Evolutionary conservation across 2,888 invertebrate species (phyloP), one percentile per base, ranked within the genome.

Genomic region (Cenopis cana): DNA sequence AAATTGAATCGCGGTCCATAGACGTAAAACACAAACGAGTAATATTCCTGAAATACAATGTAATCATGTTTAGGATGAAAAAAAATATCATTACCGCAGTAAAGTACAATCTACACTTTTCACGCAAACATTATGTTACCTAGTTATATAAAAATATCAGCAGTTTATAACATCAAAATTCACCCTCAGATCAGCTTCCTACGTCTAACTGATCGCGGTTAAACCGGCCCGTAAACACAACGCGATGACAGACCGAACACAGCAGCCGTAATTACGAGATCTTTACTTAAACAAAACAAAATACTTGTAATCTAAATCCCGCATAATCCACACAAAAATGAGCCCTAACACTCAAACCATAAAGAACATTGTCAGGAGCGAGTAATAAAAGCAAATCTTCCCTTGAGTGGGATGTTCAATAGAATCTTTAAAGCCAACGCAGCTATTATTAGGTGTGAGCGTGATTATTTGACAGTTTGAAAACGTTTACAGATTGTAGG

Each of bases 401-500:
- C 69, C 76, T 79, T 78, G 74, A 85, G 81, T 82, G 83, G 84
- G 81, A 83, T 86, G 76, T 83, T 87, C 85, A 89, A 89, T 89
- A 89, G 89, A 85, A 89, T 88, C 88, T 90, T 88, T 87, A 86
- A 87, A 89, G 84, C 85, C 76, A 84, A 89, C 86, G 84, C 85
- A 84, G 87, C 91, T 92, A 92, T 92, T 91, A 93, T 93, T 90
- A 86, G 91, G 93, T 93, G 93, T 88, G 90, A 92, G 85, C 82
- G 82, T 85, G 88, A 90, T 91, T 92, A 92, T 93, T 93, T 92
- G 93, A 93, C 93, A 93, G 92, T 88, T 93, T 93, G 91, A 93
- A 93, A 90, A 93, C 93, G 92, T 93, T 93, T 91, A 91, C 90
- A 90, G 90, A 91, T 85, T 80, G 79, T 83, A 82, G 82, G 82